A percentile compares a stretch with the other conserved stretches of the same genome.
phyloP scores from a whole-genome alignment of 1,140 invertebrate species.

The Heliconius hewitsoni region DNA sequence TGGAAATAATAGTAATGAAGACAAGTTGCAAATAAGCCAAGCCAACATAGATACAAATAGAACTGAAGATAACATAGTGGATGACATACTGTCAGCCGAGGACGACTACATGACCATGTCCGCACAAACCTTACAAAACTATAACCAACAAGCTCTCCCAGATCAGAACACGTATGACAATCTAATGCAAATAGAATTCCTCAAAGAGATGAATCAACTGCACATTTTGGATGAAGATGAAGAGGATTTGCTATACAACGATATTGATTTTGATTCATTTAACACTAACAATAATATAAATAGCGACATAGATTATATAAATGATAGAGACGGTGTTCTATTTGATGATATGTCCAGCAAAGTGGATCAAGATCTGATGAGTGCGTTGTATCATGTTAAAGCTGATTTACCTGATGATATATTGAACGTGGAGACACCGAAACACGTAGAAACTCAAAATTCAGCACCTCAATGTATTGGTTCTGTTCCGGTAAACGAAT shows the following conservation, averaged over 20 bases:
- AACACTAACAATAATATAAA: constrained; percentile 68
- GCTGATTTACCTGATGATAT: constrained; percentile 65
- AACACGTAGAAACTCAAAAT: constrained; percentile 39
- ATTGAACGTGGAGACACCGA: constrained; percentile 52
- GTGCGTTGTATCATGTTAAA: constrained; percentile 60
- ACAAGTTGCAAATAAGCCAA: constrained; percentile 50
- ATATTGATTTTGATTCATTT: constrained; percentile 70
- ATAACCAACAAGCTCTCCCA: constrained; percentile 35
- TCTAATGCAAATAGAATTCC: constrained; percentile 67
- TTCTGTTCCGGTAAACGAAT: constrained; percentile 61
- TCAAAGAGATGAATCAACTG: constrained; percentile 72
- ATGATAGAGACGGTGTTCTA: constrained; percentile 56
- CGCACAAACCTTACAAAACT: constrained; percentile 48
- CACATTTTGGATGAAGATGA: constrained; percentile 71
- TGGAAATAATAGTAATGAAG: constrained; percentile 35
- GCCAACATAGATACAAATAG: constrained; percentile 51
- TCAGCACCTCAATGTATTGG: constrained; percentile 37
- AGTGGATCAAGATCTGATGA: constrained; percentile 71
- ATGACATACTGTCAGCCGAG: constrained; percentile 70
- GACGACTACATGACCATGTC: constrained; percentile 69
- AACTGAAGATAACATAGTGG: constrained; percentile 72
- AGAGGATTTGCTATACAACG: constrained; percentile 71
- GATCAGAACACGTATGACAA: constrained; percentile 55
- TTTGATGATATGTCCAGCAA: constrained; percentile 58
- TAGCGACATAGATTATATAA: constrained; percentile 59